phyloP scores from a whole-genome alignment of 1,140 invertebrate species.

The Drosophila bocki region DNA sequence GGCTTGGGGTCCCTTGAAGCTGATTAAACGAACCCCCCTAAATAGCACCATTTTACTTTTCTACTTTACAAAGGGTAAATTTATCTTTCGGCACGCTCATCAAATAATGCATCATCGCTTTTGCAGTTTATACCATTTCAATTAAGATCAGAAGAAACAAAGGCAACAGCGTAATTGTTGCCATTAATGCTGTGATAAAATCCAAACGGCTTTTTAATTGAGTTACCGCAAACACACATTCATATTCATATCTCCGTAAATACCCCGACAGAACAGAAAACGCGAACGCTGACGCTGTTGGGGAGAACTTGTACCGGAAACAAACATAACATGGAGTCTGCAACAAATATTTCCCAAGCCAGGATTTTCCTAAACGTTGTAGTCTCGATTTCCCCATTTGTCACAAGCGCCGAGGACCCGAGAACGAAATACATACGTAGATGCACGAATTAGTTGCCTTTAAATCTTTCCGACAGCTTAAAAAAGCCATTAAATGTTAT shows the following conservation, averaged over 20 bases:
- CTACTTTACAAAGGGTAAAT: constrained; percentile 18
- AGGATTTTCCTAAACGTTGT: not conserved
- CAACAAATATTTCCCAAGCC: not conserved
- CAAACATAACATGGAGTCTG: constrained; percentile 1
- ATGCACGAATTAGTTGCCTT: not conserved
- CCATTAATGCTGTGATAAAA: constrained; percentile 52
- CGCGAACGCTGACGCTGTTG: constrained; percentile 4
- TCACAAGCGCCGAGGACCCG: not conserved
- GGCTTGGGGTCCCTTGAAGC: not conserved
- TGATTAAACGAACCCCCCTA: constrained; percentile 6
- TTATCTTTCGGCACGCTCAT: constrained; percentile 27
- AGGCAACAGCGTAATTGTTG: constrained; percentile 17
- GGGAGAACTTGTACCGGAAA: constrained; percentile 35
- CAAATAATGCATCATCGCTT: constrained; percentile 24
- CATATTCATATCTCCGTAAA: constrained; percentile 13
- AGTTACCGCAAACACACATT: constrained; percentile 36
- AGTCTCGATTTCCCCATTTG: constrained; percentile 6
- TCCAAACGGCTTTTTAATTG: constrained; percentile 58
- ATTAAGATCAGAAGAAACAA: constrained; percentile 31
- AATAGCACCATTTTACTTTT: not conserved
- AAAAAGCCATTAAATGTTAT: constrained; percentile 30
- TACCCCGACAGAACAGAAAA: not conserved
- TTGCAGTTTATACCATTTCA: constrained; percentile 10
- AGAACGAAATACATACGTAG: not conserved
- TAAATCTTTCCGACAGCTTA: constrained; percentile 22